Conservation (phyloP, 2,113 vertebrate genomes). For the Echinops telfairi region DNA sequence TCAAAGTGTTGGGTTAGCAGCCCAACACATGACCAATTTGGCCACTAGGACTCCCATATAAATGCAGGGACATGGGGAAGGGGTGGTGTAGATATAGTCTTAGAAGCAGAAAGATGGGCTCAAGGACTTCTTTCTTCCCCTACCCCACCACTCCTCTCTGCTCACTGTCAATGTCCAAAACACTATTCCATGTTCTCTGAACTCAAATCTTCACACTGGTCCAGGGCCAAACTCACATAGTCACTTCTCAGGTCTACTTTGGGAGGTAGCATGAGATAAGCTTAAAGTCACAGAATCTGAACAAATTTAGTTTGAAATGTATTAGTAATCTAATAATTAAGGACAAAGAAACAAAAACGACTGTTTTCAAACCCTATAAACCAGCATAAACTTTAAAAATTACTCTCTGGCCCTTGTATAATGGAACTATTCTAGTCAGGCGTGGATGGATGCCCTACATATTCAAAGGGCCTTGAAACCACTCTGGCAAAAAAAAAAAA, state of each 20-base stretch:
- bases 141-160: background rate
- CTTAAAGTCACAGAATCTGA: background rate
- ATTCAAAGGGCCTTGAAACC: background rate
- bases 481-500: background rate
- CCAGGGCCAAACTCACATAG: too few species aligned
- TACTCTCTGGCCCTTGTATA: background rate
- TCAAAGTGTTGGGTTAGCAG: too few species aligned
- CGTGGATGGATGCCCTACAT: fast-evolving
- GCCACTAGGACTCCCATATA: background rate
- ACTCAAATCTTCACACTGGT: constrained; percentile 5
- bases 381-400: background rate
- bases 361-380: background rate
- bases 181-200: background rate
- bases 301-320: background rate
- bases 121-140: background rate
- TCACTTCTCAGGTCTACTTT: background rate
- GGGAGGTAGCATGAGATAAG: background rate
- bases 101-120: background rate
- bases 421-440: background rate
- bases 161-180: background rate
- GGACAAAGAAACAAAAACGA: background rate
- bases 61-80: background rate
- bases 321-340: background rate
- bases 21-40: too few species aligned
- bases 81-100: background rate